Conservation (phyloP, 2,797 vertebrate species). For the Aselliscus stoliczkanus region DNA sequence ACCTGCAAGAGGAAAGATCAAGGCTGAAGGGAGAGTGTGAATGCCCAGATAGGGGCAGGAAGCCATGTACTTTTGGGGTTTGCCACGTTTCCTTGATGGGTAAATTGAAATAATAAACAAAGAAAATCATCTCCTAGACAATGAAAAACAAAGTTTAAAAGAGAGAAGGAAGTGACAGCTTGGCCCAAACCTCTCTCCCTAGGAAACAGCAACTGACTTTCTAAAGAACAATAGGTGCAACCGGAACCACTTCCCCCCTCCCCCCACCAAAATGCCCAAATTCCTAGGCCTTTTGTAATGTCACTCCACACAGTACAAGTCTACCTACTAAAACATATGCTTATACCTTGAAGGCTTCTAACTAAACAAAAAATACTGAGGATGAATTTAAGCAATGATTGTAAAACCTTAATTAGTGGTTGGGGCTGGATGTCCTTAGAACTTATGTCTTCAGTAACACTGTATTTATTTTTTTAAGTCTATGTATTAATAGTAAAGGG, state of each 20-base stretch:
- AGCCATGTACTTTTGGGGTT: neutral
- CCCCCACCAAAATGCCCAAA: neutral
- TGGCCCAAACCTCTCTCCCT: neutral
- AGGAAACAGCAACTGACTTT: neutral
- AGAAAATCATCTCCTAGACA: neutral
- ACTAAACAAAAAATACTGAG: neutral
- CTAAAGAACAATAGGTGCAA: neutral
- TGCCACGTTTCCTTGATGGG: neutral
- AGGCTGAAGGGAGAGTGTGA: slow-evolving; percentile 64
- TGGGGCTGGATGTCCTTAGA: neutral
- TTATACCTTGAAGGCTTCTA: neutral
- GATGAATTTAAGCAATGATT: neutral
- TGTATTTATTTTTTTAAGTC: neutral
- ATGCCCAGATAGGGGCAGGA: slow-evolving; percentile 30
- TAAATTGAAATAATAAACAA: neutral
- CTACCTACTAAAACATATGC: neutral
- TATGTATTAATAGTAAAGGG: neutral
- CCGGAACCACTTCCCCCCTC: neutral
- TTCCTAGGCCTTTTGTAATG: neutral
- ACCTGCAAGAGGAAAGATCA: slow-evolving; percentile 78
- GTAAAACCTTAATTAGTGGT: neutral
- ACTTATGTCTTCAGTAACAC: neutral
- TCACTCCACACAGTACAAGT: neutral
- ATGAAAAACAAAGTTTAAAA: neutral
- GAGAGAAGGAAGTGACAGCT: neutral